phyloP scores from a whole-genome alignment of 1,140 invertebrate species.

The Grapholita molesta region DNA sequence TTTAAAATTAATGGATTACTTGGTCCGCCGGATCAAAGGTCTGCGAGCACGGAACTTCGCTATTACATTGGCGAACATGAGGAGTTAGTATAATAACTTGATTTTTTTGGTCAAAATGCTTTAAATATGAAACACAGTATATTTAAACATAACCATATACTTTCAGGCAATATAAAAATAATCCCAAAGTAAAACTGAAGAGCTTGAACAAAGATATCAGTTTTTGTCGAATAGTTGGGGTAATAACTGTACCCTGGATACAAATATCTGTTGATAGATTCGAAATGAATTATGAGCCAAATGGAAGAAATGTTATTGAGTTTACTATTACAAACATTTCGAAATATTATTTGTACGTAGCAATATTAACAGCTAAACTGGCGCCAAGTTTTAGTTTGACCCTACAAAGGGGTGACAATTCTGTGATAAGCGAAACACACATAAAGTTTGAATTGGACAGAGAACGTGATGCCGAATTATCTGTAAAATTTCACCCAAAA shows the following conservation, averaged over 20 bases:
- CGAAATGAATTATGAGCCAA: conserved; percentile 48
- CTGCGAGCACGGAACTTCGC: conserved; percentile 46
- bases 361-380: conserved; percentile 57
- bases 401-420: conserved; percentile 39
- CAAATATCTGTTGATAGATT: conserved; percentile 60
- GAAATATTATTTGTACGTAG: conserved; percentile 53
- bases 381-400: conserved; percentile 52
- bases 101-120: too few relatives aligned
- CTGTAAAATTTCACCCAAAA: conserved; percentile 60
- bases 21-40: conserved; percentile 53
- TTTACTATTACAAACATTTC: conserved; percentile 65
- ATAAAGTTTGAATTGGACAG: conserved; percentile 61
- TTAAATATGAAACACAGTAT: too few relatives aligned
- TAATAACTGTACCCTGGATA: conserved; percentile 63
- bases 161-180: conserved; percentile 61
- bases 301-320: conserved; percentile 42
- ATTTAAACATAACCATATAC: too few relatives aligned
- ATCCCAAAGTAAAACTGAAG: conserved; percentile 57
- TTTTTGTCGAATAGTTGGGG: conserved; percentile 59
- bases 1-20: conserved; percentile 63
- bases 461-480: conserved; percentile 34
- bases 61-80: conserved; percentile 56
- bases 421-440: conserved; percentile 43
- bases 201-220: conserved; percentile 55
- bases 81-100: conserved; percentile 40